Evolutionary conservation across 2,113 vertebrate genomes (phyloP), one percentile per base, ranked within the genome.

Genomic region (Poeciliopsis occidentalis): DNA sequence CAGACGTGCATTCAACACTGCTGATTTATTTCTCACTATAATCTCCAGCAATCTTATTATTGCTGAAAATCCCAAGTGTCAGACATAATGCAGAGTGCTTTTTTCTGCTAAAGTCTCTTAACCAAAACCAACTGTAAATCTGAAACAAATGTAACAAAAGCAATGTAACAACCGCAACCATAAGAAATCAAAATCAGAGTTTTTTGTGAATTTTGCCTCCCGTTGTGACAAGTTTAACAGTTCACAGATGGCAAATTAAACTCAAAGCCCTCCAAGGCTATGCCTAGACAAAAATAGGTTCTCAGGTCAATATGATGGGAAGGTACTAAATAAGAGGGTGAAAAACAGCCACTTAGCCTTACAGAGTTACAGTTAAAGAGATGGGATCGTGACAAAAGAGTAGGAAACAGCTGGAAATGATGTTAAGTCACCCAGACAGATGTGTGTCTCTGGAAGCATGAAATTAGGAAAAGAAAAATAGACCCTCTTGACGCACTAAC

Each of bases 201-300:
- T 34, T 51, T 54, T 67, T 70, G 62, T 68, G 75, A 61, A 63
- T 74, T 79, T 77, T 70, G 67, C 74, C 86, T 85, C 73, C 80
- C 74, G 80, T 72, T 73, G 79, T 87, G 90, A 94, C 87, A 87
- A 74, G 68, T 79, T 89, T 93, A 92, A 91, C 92, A 93, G 91
- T 82, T 88, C 84, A 87, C 91, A 92, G 81, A 92, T 87, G 87
- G 86, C 72, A 82, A 78, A 69, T 89, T 85, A 66, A 84, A 87
- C 76, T 82, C 80, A 37, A 60, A 74, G 66, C 63, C 83, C 85
- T 80, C 87, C 37, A 57, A 69, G 87, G 85, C 79, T 89, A 64
- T 63, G 64, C 80, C 88, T 88, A 82, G 64, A 78, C 72, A 82
- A 84, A 54, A 78, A 87, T 67, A 89, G 78, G 75, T 57, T 89